phyloP scores from a whole-genome alignment of 2,888 invertebrate species.

The Drosophila mimica region DNA sequence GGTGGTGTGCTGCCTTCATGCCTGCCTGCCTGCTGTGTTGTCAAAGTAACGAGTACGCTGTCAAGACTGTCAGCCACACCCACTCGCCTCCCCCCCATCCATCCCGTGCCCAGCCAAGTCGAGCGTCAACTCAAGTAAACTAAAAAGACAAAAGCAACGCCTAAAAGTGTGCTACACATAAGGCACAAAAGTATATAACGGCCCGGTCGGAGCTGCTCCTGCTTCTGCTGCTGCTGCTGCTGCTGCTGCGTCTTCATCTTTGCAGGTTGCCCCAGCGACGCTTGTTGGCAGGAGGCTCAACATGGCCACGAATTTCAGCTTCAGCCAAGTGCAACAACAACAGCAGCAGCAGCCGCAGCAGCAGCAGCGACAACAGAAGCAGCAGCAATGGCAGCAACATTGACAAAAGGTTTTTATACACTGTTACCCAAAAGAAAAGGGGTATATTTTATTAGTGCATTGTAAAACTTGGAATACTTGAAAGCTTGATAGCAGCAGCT shows the following conservation, averaged over 20 bases:
- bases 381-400: slow-evolving; percentile 34
- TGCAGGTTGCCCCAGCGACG: slow-evolving; percentile 49
- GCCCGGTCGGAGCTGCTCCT: slow-evolving; percentile 39
- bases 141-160: slow-evolving; percentile 77
- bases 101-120: slow-evolving; percentile 8
- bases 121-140: slow-evolving; percentile 47
- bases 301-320: slow-evolving; percentile 58
- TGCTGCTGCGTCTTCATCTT: slow-evolving; percentile 65
- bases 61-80: slow-evolving; percentile 70
- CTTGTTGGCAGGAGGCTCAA: slow-evolving; percentile 47
- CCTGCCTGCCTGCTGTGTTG: slow-evolving; percentile 51
- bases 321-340: slow-evolving; percentile 72
- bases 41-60: slow-evolving; percentile 79
- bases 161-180: slow-evolving; percentile 78
- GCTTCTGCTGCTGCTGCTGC: slow-evolving; percentile 27
- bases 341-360: slow-evolving; percentile 27
- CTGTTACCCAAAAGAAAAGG: neutral
- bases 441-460: neutral
- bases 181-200: slow-evolving; percentile 68
- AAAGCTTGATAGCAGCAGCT: neutral
- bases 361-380: slow-evolving; percentile 2
- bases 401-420: slow-evolving; percentile 53
- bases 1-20: neutral
- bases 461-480: neutral
- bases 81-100: slow-evolving; percentile 4